Conservation (phyloP, 2,888 invertebrate species). For the Danaus chrysippus region DNA sequence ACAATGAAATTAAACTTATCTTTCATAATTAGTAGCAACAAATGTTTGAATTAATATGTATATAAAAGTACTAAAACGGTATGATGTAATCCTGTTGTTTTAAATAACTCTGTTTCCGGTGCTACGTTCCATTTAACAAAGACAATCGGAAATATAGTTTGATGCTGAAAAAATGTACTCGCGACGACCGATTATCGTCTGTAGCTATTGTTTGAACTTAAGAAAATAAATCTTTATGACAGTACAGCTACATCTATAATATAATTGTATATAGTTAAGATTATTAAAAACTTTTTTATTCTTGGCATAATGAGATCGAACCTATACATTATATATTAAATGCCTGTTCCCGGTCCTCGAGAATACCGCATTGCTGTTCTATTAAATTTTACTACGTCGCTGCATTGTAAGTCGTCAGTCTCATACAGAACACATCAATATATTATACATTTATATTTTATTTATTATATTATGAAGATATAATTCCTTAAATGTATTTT, state of each 20-base stretch:
- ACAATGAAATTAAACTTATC: too few species aligned
- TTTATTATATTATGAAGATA: not conserved
- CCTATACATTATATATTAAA: not conserved
- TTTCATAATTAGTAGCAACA: too few species aligned
- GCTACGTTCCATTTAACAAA: slow-evolving; percentile 54
- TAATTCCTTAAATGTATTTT: too few species aligned
- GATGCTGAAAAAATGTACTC: slow-evolving; percentile 25
- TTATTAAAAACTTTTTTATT: too few species aligned
- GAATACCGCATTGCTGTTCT: slow-evolving; percentile 25
- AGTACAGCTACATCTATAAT: too few species aligned
- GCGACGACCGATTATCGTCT: not conserved
- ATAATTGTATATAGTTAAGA: too few species aligned
- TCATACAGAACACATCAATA: not conserved
- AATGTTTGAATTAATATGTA: too few species aligned
- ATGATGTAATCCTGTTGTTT: slow-evolving; percentile 19
- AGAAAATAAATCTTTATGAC: too few species aligned
- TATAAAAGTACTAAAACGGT: slow-evolving; percentile 4
- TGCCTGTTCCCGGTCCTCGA: slow-evolving; percentile 5
- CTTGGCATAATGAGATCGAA: too few species aligned
- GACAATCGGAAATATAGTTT: slow-evolving; percentile 54
- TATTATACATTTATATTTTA: not conserved
- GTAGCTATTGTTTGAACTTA: not conserved
- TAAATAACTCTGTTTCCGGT: slow-evolving; percentile 46
- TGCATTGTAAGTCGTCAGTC: slow-evolving; percentile 7
- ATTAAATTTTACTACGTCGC: slow-evolving; percentile 24